Evolutionary conservation across 2,113 vertebrate genomes (phyloP), one percentile per base, ranked within the genome.

Genomic region (Sebastes schlegelii): DNA sequence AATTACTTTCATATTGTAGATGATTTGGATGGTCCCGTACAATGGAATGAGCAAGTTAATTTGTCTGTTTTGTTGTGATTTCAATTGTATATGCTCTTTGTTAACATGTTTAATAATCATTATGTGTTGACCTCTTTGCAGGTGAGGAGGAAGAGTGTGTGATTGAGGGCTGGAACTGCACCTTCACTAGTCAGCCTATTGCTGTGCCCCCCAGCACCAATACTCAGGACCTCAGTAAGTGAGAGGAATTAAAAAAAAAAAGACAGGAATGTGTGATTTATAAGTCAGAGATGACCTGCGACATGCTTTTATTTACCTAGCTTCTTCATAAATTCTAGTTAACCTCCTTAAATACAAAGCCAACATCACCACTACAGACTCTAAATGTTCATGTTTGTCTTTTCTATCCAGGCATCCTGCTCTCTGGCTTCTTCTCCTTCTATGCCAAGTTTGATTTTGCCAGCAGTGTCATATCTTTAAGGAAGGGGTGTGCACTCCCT

Each of bases 121-220:
- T 19, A 3, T 69, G 8, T 51, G n/a, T 49, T 69, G 8, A 54
- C 2, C n/a, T 65, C 23, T 7, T 66, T 71, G 14, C 73, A 99
- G 98, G 94, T 86, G 95, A 96, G 12, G 96, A 95, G 2, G 97
- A 97, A 14, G 94, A 95, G 43, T 95, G 95, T 11, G 87, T 95
- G 19, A 96, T 97, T 26, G 96, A 96, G 0, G 96, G 96, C 12
- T 98, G 97, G 97, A 94, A 98, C 88, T 99, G 98, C 87, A 97
- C 96, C 62, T 98, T 99, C 77, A 96, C 96, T 11, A 96, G 91
- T 83, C 96, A 97, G 23, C 88, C 90, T 2, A 93, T 96, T 0
- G 66, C 83, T 4, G 94, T 97, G 70, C 96, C 95, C 42, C 91
- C 94, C 26, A 97, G 96, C 87, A 79, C 77, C 86, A 99, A 99